Percentiles rank a stretch among this genome's conserved stretches.
Evolutionary conservation across 2,797 vertebrate genomes (phyloP).

Genomic region (Danio albolineatus): DNA sequence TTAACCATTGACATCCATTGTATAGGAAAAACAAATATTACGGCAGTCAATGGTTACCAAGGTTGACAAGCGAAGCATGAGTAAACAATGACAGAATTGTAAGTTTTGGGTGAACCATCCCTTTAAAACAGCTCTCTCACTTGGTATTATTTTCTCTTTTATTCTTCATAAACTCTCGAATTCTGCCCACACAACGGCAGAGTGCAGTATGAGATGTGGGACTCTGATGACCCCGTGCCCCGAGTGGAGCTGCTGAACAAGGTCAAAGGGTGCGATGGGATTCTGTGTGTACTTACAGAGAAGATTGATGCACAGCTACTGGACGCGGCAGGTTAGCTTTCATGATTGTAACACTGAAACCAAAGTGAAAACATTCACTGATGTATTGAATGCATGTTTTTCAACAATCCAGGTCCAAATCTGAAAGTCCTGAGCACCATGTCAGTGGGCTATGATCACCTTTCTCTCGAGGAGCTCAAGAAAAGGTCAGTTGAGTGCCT

Average conservation of each 20-base stretch:
- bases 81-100: too few species aligned
- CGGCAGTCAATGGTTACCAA: too few species aligned
- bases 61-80: too few species aligned
- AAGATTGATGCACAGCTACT: constrained; percentile 79
- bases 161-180: constrained; percentile 1
- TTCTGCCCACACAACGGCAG: constrained; percentile 59
- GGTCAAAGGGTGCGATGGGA: constrained; percentile 76
- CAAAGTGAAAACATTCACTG: neutral
- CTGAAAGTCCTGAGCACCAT: constrained; percentile 79
- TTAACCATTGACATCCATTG: too few species aligned
- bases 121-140: neutral
- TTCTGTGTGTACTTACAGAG: constrained; percentile 81
- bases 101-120: too few species aligned
- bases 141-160: neutral
- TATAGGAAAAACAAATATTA: too few species aligned
- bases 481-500: constrained; percentile 70
- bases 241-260: constrained; percentile 77
- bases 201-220: constrained; percentile 79
- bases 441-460: constrained; percentile 78
- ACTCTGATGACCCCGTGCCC: constrained; percentile 79
- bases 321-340: constrained; percentile 77
- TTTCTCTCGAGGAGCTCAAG: constrained; percentile 74
- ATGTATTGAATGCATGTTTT: neutral
- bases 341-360: constrained; percentile 3
- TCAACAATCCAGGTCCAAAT: constrained; percentile 72